phyloP scores from a whole-genome alignment of 2,888 invertebrate genomes.

The Clitarchus hookeri region DNA sequence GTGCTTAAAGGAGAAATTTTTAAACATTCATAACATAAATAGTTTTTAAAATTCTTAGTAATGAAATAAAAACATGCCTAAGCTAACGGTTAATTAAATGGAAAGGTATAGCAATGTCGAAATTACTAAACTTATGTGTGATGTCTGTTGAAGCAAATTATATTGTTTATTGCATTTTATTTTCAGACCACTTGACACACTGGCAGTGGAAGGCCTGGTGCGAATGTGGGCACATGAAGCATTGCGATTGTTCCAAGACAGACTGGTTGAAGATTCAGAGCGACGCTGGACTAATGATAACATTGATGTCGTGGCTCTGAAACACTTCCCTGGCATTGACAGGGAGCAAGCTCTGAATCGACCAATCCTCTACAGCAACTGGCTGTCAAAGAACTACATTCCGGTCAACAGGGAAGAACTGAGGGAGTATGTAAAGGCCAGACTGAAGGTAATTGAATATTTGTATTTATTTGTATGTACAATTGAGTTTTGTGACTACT shows the following conservation, averaged over 20 bases:
- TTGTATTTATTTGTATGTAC: too few relatives aligned
- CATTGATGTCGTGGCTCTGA: conserved; percentile 88
- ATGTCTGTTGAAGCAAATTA: too few relatives aligned
- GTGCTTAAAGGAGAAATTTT: too few relatives aligned
- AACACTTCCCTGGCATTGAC: conserved; percentile 92
- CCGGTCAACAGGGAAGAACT: conserved; percentile 95
- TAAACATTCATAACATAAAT: too few relatives aligned
- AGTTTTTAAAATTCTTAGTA: not conserved
- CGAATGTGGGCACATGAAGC: conserved; percentile 99
- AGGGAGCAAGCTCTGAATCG: conserved; percentile 83
- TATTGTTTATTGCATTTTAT: not conserved
- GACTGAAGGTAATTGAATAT: conserved; percentile 73
- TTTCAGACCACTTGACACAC: conserved; percentile 82
- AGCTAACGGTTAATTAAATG: not conserved
- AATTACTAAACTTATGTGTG: too few relatives aligned
- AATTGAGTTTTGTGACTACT: too few relatives aligned
- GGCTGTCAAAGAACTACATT: conserved; percentile 97
- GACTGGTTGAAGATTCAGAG: conserved; percentile 92
- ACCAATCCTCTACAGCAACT: conserved; percentile 98
- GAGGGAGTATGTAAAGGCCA: conserved; percentile 94
- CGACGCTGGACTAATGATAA: conserved; percentile 98
- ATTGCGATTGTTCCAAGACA: conserved; percentile 93
- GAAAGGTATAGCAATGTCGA: not conserved
- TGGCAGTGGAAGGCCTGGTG: conserved; percentile 92
- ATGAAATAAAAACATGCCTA: not conserved